Conservation (phyloP, 2,797 vertebrate species). For the Pitangus sulphuratus region DNA sequence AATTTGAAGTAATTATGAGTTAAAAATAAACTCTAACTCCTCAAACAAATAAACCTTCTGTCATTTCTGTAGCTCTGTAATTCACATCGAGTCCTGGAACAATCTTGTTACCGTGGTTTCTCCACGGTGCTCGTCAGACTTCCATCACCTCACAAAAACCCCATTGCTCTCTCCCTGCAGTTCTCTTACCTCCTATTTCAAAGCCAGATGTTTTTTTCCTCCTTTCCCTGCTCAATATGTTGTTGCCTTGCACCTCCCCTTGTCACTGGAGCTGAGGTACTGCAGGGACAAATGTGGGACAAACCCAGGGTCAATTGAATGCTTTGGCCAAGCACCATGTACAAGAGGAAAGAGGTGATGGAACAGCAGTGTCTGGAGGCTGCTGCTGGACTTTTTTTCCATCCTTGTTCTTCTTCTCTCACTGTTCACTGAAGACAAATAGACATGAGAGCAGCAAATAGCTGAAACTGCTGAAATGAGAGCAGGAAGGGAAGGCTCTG, state of each 20-base stretch:
- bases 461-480: background rate
- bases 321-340: background rate
- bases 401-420: background rate
- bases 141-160: background rate
- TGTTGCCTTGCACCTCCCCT: background rate
- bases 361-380: background rate
- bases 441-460: background rate
- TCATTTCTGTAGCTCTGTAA: background rate
- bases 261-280: background rate
- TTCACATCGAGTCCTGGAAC: background rate
- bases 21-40: slow-evolving; percentile 12
- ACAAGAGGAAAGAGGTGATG: background rate
- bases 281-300: background rate
- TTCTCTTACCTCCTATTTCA: background rate
- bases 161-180: background rate
- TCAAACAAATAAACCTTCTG: background rate
- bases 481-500: background rate
- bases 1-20: background rate
- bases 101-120: background rate
- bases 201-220: background rate
- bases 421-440: background rate
- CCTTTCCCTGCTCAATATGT: accelerated
- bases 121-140: background rate
- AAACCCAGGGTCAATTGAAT: background rate
- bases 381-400: background rate